Evolutionary conservation across 2,113 vertebrate species (phyloP), one percentile per base, ranked within the genome.

Genomic region (Menura novaehollandiae): DNA sequence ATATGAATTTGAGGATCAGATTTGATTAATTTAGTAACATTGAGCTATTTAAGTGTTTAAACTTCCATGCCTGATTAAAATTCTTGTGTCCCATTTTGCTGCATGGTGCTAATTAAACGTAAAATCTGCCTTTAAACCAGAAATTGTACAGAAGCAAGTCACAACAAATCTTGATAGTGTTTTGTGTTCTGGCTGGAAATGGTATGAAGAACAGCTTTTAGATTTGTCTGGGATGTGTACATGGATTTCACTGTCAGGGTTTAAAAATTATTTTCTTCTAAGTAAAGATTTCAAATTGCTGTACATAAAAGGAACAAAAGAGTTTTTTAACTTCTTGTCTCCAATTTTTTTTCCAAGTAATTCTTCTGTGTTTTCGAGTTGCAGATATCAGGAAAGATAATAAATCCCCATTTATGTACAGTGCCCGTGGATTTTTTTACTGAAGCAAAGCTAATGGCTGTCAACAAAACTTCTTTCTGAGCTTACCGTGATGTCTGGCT

Each of bases 101-200:
- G 74, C 66, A 6, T 39, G 27, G 13, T 39, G 39, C 21, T 82
- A 89, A 79, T 86, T 68, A 86, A 73, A 91, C 0, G 2, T 33
- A 55, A 89, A 88, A 90, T 82, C 55, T 66, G 67, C 39, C 85
- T 89, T 90, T 69, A 85, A 83, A 91, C 21, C 35, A 82, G 56
- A 91, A 95, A 86, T 73, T 32, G n/a, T 68, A 37, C 41, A 39
- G 74, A 71, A 94, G 30, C 92, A 80, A 93, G 86, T 96, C 87
- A n/a, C 46, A 94, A 74, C 96, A 97, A 53, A 95, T 93, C 88
- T 89, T 43, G 28, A n/a, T 79, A 62, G 63, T 10, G 18, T n/a
- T 93, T 58, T 68, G 56, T 12, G 3, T 89, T 91, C 79, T 93
- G 80, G 8, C 66, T 76, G 67, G 69, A 80, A 79, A 27, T 46